Conservation (phyloP, 2,113 vertebrate species). For the Gyps fulvus region DNA sequence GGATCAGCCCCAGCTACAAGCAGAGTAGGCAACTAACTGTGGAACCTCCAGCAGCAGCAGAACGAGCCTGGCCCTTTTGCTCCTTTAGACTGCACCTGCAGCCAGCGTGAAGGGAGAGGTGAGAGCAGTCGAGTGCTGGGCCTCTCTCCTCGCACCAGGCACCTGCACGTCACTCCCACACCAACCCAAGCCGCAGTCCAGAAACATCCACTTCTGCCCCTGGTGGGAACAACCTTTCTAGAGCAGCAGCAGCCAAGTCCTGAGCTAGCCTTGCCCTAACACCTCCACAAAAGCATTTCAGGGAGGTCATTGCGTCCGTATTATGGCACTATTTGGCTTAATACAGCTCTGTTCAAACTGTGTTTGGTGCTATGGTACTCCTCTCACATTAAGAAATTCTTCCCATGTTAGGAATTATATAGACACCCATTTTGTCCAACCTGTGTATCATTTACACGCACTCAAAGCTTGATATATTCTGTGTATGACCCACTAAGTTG, state of each 20-base stretch:
- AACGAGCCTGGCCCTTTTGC: background rate
- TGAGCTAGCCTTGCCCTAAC: background rate
- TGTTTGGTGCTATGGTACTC: background rate
- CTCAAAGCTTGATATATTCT: background rate
- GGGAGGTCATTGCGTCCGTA: background rate
- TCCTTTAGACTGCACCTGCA: background rate
- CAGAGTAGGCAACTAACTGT: background rate
- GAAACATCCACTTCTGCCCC: background rate
- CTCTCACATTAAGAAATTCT: background rate
- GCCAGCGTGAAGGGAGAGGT: background rate
- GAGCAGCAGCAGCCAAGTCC: background rate
- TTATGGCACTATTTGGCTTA: background rate
- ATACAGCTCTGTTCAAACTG: background rate
- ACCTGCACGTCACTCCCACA: background rate
- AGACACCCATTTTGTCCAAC: background rate
- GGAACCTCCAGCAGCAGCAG: background rate
- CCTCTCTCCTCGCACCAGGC: background rate
- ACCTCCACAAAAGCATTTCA: background rate
- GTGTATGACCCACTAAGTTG: background rate
- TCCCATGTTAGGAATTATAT: background rate
- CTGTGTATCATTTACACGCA: accelerated
- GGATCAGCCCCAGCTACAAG: background rate
- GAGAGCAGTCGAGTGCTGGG: background rate
- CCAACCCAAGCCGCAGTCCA: background rate
- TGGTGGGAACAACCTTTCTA: background rate